Conservation (phyloP, 1,140 invertebrate genomes). For the Harlomillsia oculata region DNA sequence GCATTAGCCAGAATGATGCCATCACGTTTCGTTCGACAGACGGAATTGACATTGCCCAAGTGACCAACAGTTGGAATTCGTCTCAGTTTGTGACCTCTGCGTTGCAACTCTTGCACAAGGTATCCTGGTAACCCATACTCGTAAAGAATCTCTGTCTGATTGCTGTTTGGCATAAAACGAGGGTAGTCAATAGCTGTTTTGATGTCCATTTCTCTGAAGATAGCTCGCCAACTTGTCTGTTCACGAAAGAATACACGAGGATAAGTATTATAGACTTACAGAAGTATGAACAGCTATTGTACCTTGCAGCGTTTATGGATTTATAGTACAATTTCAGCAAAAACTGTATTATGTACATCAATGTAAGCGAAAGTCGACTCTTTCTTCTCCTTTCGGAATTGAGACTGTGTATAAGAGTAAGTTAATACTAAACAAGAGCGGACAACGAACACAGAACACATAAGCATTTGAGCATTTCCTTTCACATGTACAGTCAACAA, state of each 20-base stretch:
- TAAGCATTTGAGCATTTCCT: no score
- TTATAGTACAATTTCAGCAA: no score
- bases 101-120: conserved; percentile 24
- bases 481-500: no score
- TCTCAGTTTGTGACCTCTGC: conserved; percentile 24
- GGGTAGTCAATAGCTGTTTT: conserved; percentile 33
- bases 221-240: conserved; percentile 31
- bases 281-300: no score
- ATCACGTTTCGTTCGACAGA: conserved; percentile 45
- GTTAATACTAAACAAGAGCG: no score
- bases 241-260: not conserved
- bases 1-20: conserved; percentile 38
- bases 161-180: conserved; percentile 16
- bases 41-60: conserved; percentile 37
- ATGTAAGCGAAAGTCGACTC: no score
- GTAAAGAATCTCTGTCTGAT: conserved; percentile 19
- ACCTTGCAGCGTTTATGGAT: no score
- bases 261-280: no score
- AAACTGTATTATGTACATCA: no score
- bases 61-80: not conserved
- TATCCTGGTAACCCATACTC: conserved; percentile 30
- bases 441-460: no score
- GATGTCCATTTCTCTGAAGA: conserved; percentile 32
- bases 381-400: no score
- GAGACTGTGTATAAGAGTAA: no score